Percentiles rank a stretch among this genome's conserved stretches.
phyloP scores from a whole-genome alignment of 2,888 invertebrate species.

The Nomada ruficornis region DNA sequence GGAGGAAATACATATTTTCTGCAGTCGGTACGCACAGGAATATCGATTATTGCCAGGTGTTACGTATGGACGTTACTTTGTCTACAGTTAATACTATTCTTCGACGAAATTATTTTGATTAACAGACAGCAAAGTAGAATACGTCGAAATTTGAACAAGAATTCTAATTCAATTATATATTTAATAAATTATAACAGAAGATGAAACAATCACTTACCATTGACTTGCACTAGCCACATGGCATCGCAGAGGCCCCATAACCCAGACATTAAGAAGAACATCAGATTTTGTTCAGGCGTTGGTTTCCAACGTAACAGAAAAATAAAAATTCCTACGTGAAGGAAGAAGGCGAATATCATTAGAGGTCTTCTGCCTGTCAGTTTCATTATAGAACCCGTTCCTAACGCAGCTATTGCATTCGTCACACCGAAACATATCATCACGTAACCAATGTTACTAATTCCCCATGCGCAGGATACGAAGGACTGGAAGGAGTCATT shows the following conservation, averaged over 20 bases:
- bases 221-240: constrained; percentile 96
- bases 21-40: background rate
- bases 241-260: constrained; percentile 96
- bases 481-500: constrained; percentile 87
- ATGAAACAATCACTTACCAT: constrained; percentile 87
- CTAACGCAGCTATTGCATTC: constrained; percentile 93
- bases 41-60: background rate
- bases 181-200: background rate
- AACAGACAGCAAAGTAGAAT: background rate
- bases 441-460: constrained; percentile 95
- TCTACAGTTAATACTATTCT: background rate
- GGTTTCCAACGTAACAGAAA: constrained; percentile 91
- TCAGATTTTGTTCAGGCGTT: constrained; percentile 87
- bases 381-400: constrained; percentile 92
- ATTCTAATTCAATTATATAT: background rate
- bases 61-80: background rate
- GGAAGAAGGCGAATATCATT: constrained; percentile 89
- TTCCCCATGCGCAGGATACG: constrained; percentile 94
- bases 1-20: background rate
- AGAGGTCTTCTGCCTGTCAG: constrained; percentile 92
- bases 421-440: constrained; percentile 97
- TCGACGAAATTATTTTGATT: background rate
- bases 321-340: constrained; percentile 90
- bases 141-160: background rate
- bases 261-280: constrained; percentile 92